Evolutionary conservation across 2,797 vertebrate species (phyloP).

Genomic region (Sciurus vulgaris): DNA sequence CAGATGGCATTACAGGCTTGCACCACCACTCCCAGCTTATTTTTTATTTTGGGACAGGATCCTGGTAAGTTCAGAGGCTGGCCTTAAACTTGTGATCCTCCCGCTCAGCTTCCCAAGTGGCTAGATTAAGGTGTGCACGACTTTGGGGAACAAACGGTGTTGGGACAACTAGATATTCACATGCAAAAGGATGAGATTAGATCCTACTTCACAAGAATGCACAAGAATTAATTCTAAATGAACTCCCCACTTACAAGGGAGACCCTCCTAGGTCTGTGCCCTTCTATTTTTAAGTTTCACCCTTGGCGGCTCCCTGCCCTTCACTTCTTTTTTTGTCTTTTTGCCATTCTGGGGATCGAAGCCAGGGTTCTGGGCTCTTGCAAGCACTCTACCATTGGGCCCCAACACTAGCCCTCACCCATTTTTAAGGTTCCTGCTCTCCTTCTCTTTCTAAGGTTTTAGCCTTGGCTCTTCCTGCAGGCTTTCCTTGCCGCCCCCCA

Average conservation of each 20-base stretch:
- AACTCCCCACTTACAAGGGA: not conserved
- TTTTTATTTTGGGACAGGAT: no score
- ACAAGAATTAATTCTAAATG: conserved; percentile 37
- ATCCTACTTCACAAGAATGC: not conserved
- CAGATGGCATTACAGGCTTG: no score
- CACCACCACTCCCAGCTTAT: no score
- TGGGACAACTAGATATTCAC: not conserved
- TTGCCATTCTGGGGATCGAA: not conserved
- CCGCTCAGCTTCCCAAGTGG: no score
- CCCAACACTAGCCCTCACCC: not conserved
- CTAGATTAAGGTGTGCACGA: no score
- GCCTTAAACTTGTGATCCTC: no score
- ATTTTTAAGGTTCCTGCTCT: not conserved
- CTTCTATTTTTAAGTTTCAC: not conserved
- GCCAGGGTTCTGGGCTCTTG: not conserved
- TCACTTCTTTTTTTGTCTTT: not conserved
- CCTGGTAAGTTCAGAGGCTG: no score
- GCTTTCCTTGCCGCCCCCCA: not conserved
- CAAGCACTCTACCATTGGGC: no score
- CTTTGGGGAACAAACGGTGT: not conserved
- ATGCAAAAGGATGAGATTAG: not conserved
- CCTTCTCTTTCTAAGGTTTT: conserved; percentile 1
- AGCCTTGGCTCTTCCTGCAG: not conserved
- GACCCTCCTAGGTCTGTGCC: not conserved
- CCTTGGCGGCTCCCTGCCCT: not conserved